These are phyloP conservation scores for Ctenomys sociabilis DNA, from an alignment of 2,113 vertebrate genomes.

Conservation along the genomic window DNA sequence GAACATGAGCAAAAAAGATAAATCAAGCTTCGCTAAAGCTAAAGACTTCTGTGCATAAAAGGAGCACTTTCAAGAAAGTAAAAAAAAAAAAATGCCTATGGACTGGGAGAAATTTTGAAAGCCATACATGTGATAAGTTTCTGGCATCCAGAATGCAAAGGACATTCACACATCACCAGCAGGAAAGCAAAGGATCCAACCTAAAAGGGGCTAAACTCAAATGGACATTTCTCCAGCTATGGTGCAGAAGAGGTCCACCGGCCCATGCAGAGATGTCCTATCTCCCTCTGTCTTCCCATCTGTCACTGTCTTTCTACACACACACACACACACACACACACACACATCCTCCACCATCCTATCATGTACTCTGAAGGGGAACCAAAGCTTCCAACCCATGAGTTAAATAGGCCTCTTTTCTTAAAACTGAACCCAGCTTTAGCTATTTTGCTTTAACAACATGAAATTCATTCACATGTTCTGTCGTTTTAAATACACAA, in stretches of 20 bases:
- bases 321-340: not conserved
- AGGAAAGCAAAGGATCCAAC: not conserved
- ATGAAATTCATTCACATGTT: not conserved
- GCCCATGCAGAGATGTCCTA: not conserved
- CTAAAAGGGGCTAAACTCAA: not conserved
- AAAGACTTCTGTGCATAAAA: not conserved
- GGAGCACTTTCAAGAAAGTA: not conserved
- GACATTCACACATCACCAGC: not conserved
- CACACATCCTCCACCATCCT: not conserved
- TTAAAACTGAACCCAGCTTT: not conserved
- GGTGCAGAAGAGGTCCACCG: not conserved
- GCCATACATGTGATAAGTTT: not conserved
- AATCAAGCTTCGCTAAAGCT: not conserved
- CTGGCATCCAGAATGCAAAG: not conserved
- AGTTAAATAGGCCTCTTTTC: not conserved
- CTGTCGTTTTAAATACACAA: not conserved
- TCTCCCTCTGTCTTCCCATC: not conserved
- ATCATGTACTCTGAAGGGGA: not conserved
- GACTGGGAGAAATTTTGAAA: not conserved
- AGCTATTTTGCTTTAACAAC: not conserved
- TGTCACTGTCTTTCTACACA: not conserved
- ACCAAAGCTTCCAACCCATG: not conserved
- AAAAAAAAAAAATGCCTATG: not conserved
- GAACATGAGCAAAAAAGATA: not conserved
- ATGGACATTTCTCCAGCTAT: not conserved